A percentile compares a stretch with the other conserved stretches of the same genome.
Evolutionary conservation across 2,888 invertebrate genomes (phyloP).

Genomic region (Scaeva pyrastri): DNA sequence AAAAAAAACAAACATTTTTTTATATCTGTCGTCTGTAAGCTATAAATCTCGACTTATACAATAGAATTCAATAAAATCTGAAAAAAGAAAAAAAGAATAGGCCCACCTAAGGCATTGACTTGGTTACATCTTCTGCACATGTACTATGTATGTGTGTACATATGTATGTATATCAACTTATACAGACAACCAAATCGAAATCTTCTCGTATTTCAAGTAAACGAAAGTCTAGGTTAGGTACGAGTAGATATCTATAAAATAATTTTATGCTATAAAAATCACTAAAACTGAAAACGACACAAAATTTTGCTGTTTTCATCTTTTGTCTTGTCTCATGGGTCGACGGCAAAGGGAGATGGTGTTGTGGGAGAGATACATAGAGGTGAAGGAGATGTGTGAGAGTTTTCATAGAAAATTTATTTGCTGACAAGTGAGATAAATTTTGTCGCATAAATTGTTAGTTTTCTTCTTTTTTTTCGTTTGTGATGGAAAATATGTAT

Average conservation of each 20-base stretch:
- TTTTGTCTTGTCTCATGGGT: not conserved
- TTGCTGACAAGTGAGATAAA: conserved; percentile 39
- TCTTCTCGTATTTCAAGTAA: not conserved
- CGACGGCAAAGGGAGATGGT: too few species aligned
- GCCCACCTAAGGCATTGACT: not conserved
- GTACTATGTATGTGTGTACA: too few species aligned
- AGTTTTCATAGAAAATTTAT: conserved; percentile 30
- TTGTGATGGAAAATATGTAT: not conserved
- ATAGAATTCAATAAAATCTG: conserved; percentile 28
- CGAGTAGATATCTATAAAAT: not conserved
- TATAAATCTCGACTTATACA: conserved; percentile 23
- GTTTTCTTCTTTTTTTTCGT: conserved; percentile 9
- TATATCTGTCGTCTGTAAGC: not conserved
- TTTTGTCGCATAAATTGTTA: conserved; percentile 34
- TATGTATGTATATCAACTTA: not conserved
- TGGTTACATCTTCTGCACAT: too few species aligned
- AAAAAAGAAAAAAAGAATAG: not conserved
- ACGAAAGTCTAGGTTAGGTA: not conserved
- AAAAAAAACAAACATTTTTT: not conserved
- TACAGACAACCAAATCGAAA: not conserved
- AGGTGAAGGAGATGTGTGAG: not conserved
- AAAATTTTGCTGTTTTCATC: conserved; percentile 26
- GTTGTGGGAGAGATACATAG: too few species aligned
- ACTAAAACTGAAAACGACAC: conserved; percentile 30
- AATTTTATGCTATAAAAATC: conserved; percentile 20